Evolutionary conservation across 2,888 invertebrate species (phyloP).

Genomic region (Stenodera caucasica): DNA sequence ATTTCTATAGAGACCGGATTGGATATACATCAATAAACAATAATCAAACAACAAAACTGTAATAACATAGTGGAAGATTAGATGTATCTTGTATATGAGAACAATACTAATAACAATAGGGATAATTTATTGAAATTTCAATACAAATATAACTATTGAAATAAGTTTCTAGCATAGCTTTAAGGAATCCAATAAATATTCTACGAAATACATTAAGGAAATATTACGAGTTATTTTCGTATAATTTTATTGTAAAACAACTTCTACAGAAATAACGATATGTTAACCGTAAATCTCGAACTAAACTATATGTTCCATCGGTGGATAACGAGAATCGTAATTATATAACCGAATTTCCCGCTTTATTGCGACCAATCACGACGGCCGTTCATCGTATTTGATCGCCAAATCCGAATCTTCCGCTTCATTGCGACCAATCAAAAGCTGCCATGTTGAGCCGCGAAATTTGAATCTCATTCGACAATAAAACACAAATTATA

Average conservation of each 20-base stretch:
- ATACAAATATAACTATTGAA: background rate
- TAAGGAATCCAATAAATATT: background rate
- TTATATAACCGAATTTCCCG: too few relatives aligned
- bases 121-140: background rate
- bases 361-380: too few relatives aligned
- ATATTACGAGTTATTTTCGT: background rate
- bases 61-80: background rate
- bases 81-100: background rate
- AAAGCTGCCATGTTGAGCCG: too few relatives aligned
- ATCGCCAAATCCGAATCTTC: too few relatives aligned
- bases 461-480: too few relatives aligned
- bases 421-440: too few relatives aligned
- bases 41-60: background rate
- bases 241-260: background rate
- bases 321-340: too few relatives aligned
- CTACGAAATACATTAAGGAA: constrained; percentile 1
- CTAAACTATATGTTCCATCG: too few relatives aligned
- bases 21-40: background rate
- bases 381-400: too few relatives aligned
- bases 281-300: background rate
- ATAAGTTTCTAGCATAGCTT: background rate
- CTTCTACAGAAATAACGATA: background rate
- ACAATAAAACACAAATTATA: too few relatives aligned
- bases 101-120: constrained; percentile 1
- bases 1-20: background rate